Percentiles rank a stretch among this genome's conserved stretches.
Conservation (phyloP, 2,113 vertebrate genomes). For the Steatornis caripensis region DNA sequence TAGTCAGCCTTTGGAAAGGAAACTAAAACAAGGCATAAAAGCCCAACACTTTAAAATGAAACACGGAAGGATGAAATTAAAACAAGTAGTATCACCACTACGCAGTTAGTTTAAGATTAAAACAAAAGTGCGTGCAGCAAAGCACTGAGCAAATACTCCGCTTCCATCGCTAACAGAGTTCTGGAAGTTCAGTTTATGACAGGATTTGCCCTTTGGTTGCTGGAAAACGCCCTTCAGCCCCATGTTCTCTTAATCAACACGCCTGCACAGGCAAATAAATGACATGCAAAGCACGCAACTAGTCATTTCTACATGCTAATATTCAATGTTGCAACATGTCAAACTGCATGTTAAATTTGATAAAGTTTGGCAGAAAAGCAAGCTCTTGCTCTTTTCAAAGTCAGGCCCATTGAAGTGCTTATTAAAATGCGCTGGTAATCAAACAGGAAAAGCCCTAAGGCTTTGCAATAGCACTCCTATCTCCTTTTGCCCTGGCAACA, state of each 20-base stretch:
- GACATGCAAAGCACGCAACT: background rate
- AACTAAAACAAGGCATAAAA: background rate
- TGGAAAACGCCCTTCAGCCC: background rate
- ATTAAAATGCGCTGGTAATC: background rate
- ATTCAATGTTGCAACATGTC: background rate
- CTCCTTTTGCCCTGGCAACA: background rate
- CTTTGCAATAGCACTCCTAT: background rate
- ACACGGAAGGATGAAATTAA: background rate
- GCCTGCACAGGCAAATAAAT: background rate
- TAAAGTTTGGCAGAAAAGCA: background rate
- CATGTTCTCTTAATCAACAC: background rate
- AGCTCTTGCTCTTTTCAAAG: conserved; percentile 7
- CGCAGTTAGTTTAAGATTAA: background rate
- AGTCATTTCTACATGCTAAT: background rate
- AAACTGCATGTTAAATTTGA: background rate
- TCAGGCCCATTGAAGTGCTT: background rate
- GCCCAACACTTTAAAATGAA: background rate
- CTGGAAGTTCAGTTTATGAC: background rate
- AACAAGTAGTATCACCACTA: background rate
- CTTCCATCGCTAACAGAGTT: background rate
- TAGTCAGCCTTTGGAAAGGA: background rate
- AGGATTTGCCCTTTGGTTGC: background rate
- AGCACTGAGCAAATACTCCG: background rate
- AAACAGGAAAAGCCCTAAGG: background rate
- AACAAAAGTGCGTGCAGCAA: background rate